phyloP scores from a whole-genome alignment of 2,797 vertebrate species.

The Limosa lapponica region DNA sequence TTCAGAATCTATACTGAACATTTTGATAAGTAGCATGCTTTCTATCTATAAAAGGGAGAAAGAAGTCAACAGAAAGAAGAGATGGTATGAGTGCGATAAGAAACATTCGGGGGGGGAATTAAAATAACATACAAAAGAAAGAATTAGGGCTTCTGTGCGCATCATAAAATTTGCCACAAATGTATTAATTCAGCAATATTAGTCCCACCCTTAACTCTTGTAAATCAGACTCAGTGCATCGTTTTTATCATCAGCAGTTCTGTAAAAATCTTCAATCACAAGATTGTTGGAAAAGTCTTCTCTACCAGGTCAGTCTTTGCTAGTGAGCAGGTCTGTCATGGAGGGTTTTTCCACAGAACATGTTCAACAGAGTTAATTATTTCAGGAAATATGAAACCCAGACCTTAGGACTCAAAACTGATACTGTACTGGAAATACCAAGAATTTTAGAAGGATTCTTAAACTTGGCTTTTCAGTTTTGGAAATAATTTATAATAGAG shows the following conservation, averaged over 20 bases:
- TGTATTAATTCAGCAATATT: background rate
- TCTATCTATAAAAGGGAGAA: background rate
- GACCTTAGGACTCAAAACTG: background rate
- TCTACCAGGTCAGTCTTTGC: background rate
- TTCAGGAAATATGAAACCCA: background rate
- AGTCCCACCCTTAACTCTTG: background rate
- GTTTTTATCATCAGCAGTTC: background rate
- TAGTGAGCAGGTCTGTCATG: background rate
- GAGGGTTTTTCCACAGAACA: background rate
- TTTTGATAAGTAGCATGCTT: background rate
- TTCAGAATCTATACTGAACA: background rate
- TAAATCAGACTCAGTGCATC: background rate
- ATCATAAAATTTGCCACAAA: background rate
- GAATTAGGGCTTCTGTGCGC: background rate
- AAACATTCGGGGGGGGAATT: rapidly evolving
- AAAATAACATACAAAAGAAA: background rate
- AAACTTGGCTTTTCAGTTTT: background rate
- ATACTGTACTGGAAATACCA: background rate
- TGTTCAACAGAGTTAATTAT: background rate
- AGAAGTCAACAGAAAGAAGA: background rate
- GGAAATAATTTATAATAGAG: background rate
- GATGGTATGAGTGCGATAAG: background rate
- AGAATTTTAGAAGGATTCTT: background rate
- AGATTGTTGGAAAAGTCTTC: background rate
- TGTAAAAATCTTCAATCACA: background rate